Evolutionary conservation across 2,888 invertebrate species (phyloP).

Genomic region (Orchesella flavescens): DNA sequence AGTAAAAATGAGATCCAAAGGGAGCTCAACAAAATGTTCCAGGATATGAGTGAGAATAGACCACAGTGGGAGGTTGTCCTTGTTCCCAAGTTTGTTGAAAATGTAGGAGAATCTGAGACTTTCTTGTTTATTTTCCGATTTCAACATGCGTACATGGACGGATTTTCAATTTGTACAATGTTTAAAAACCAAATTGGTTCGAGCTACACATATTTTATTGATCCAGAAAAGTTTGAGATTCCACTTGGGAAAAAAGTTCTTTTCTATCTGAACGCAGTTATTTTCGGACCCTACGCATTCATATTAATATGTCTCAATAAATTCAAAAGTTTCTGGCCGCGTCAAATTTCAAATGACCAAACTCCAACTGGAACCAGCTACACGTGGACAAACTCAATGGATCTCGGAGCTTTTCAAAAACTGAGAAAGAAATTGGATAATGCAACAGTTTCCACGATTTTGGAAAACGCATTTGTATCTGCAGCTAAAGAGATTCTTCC

Average conservation of each 20-base stretch:
- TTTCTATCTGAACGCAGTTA: background rate
- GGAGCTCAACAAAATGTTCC: background rate
- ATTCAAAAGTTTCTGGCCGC: background rate
- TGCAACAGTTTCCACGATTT: background rate
- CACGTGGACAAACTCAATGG: background rate
- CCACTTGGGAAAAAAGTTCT: background rate
- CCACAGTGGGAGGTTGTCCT: background rate
- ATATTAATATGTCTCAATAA: background rate
- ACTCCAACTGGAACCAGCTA: background rate
- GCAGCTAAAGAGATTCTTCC: background rate
- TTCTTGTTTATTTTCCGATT: background rate
- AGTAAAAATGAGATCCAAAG: background rate
- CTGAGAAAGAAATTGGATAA: no score
- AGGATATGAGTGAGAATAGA: no score
- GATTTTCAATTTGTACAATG: background rate
- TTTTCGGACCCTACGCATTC: constrained; percentile 2
- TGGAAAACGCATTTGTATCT: background rate
- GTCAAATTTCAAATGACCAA: background rate
- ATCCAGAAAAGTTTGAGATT: background rate
- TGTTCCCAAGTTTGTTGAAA: background rate
- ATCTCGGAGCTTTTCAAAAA: background rate
- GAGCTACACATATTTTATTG: background rate
- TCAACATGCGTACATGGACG: background rate
- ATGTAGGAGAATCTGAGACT: background rate
- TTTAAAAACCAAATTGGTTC: background rate